phyloP scores from a whole-genome alignment of 2,888 invertebrate genomes.

The Lamproptera curius region DNA sequence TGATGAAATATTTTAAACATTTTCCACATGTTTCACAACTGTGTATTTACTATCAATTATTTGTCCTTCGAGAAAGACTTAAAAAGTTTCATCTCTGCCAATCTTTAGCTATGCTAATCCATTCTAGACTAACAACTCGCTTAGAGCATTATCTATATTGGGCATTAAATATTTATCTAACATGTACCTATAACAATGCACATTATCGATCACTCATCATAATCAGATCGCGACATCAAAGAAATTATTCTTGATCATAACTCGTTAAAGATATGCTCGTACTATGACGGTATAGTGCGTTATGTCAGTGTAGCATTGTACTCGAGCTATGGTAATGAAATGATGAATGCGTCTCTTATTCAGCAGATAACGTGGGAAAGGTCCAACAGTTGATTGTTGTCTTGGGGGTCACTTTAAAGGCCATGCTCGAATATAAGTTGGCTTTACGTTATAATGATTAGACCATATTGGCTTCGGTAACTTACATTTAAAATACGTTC shows the following conservation, averaged over 20 bases:
- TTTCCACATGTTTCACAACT: not conserved
- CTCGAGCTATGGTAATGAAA: conserved; percentile 49
- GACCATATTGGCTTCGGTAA: too few species aligned
- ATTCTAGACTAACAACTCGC: not conserved
- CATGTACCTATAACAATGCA: too few species aligned
- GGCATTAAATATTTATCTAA: not conserved
- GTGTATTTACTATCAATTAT: not conserved
- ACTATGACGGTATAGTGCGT: conserved; percentile 6
- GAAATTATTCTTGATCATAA: not conserved
- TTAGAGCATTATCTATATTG: not conserved
- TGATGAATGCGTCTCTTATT: conserved; percentile 25
- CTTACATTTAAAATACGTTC: too few species aligned
- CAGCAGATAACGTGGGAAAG: conserved; percentile 48
- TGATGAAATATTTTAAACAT: not conserved
- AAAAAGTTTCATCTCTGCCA: not conserved
- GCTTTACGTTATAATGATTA: conserved; percentile 28
- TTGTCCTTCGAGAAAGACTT: not conserved
- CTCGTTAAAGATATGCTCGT: not conserved
- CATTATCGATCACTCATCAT: too few species aligned
- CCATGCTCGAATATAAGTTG: conserved; percentile 21
- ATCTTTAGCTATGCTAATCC: not conserved
- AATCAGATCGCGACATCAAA: too few species aligned
- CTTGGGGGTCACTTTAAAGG: conserved; percentile 48
- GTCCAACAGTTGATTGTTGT: conserved; percentile 54
- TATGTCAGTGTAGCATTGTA: conserved; percentile 23